These are phyloP conservation scores for Aptenodytes forsteri DNA, from an alignment of 2,113 vertebrate species.

Conservation along the genomic window DNA sequence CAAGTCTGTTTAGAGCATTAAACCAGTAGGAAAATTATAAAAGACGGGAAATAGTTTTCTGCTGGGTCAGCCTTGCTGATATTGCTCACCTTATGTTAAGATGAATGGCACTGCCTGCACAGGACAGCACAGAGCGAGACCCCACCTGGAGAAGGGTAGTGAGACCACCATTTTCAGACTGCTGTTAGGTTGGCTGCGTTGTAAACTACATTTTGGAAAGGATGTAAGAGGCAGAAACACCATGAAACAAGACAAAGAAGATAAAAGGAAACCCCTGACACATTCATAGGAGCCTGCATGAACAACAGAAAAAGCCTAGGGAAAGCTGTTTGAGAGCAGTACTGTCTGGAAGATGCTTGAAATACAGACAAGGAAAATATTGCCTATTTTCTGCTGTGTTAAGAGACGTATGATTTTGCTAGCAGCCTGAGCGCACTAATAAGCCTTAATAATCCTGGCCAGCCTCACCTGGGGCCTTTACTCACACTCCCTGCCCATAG, in stretches of 20 bases:
- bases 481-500: neutral
- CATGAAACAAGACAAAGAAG: neutral
- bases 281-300: neutral
- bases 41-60: neutral
- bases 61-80: neutral
- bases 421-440: neutral
- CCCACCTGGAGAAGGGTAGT: neutral
- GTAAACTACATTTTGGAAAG: neutral
- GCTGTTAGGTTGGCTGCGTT: neutral
- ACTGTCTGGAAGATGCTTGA: neutral
- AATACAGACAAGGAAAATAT: neutral
- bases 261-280: neutral
- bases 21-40: neutral
- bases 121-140: neutral
- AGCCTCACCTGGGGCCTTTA: neutral
- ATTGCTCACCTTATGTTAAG: neutral
- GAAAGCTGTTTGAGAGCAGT: neutral
- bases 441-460: neutral
- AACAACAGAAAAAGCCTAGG: neutral
- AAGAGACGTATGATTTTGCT: neutral
- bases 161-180: neutral
- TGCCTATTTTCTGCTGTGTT: neutral
- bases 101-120: neutral
- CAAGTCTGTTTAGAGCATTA: neutral
- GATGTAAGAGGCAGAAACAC: neutral